Conservation (phyloP, 2,888 invertebrate genomes). For the Nemotelus nigrinus region DNA sequence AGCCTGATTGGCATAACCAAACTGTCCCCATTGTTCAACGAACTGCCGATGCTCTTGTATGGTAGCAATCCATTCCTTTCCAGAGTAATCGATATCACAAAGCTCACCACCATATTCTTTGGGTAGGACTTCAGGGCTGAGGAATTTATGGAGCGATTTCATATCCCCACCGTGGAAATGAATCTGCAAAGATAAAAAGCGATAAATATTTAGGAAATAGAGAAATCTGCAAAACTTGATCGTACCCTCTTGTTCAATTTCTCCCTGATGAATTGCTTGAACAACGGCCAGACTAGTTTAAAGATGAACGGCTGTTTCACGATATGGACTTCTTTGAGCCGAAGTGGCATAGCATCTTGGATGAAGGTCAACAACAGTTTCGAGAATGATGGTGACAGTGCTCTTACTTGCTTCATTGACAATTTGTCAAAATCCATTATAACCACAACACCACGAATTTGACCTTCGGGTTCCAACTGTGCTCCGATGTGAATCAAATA, state of each 20-base stretch:
- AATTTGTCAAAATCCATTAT: slow-evolving; percentile 85
- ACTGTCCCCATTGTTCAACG: slow-evolving; percentile 75
- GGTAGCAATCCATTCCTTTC: slow-evolving; percentile 80
- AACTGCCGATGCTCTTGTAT: slow-evolving; percentile 73
- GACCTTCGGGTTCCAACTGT: slow-evolving; percentile 79
- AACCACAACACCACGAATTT: slow-evolving; percentile 82
- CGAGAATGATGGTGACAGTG: slow-evolving; percentile 78
- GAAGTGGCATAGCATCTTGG: slow-evolving; percentile 86
- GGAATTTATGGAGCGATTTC: slow-evolving; percentile 77
- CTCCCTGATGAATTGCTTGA: slow-evolving; percentile 83
- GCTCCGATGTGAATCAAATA: slow-evolving; percentile 83
- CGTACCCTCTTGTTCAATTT: slow-evolving; percentile 81
- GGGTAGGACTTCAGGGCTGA: slow-evolving; percentile 76
- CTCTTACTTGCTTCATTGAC: slow-evolving; percentile 77
- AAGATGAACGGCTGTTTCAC: slow-evolving; percentile 87
- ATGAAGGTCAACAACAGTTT: slow-evolving; percentile 82
- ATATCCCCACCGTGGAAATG: slow-evolving; percentile 86
- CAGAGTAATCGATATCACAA: slow-evolving; percentile 79
- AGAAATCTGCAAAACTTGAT: slow-evolving; percentile 50
- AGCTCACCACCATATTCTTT: slow-evolving; percentile 79
- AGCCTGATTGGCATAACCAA: slow-evolving; percentile 70
- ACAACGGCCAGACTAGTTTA: slow-evolving; percentile 84
- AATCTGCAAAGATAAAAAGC: slow-evolving; percentile 68
- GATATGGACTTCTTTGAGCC: slow-evolving; percentile 86
- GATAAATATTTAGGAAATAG: slow-evolving; percentile 33